Percentiles rank a stretch among this genome's conserved stretches.
phyloP scores from a whole-genome alignment of 2,797 vertebrate species.

The Apodemus agrarius region DNA sequence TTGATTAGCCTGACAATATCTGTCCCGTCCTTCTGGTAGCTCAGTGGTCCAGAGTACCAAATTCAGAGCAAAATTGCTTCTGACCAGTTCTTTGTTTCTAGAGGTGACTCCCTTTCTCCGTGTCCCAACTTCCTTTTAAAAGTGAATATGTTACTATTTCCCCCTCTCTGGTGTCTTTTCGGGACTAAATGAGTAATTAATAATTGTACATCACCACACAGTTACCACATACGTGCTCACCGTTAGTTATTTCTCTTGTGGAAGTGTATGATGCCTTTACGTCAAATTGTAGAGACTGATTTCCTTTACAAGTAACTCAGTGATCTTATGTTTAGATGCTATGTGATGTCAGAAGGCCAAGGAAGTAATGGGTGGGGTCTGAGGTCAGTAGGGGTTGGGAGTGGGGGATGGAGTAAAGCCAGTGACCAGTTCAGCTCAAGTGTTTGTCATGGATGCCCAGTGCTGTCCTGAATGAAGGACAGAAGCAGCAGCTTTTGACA shows the following conservation, averaged over 20 bases:
- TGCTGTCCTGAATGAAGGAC: background rate
- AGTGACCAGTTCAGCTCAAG: conserved; percentile 12
- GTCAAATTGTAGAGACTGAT: background rate
- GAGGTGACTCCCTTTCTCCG: background rate
- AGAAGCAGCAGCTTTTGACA: conserved; percentile 32
- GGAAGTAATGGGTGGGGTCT: background rate
- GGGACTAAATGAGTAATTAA: background rate
- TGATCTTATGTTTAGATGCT: conserved; percentile 52
- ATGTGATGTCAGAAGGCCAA: background rate
- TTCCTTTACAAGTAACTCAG: conserved; percentile 26
- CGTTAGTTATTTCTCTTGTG: background rate
- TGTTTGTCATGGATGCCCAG: conserved; percentile 5
- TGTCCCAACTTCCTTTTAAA: conserved; percentile 21
- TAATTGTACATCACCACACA: background rate
- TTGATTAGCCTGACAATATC: background rate
- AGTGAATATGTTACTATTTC: background rate
- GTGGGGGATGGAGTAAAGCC: background rate
- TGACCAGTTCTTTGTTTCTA: background rate
- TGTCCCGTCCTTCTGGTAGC: background rate
- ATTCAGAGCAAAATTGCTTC: background rate
- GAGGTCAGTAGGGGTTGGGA: background rate
- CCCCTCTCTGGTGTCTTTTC: background rate
- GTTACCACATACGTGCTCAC: background rate
- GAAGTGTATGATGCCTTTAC: conserved; percentile 9
- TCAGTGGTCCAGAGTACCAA: background rate